These are phyloP conservation scores for Galendromus occidentalis DNA, from an alignment of 1,140 invertebrate species.

Conservation along the genomic window DNA sequence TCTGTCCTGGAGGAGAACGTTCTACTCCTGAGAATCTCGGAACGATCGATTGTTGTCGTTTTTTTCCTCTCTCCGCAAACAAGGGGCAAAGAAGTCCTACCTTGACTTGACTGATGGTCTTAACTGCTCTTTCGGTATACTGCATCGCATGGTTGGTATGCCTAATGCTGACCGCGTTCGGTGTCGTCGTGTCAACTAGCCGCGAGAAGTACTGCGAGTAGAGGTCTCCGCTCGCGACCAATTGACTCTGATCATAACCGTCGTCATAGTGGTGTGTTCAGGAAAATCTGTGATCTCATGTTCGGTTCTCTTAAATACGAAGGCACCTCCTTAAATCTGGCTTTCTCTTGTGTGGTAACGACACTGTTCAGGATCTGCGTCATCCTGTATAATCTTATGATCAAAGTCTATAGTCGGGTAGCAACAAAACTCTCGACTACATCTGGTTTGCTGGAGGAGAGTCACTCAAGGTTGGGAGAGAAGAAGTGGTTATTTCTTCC, in stretches of 20 bases:
- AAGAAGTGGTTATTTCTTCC: background rate
- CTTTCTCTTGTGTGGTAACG: background rate
- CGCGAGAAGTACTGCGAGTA: background rate
- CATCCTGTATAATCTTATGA: background rate
- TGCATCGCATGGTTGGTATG: background rate
- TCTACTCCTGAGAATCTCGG: too few relatives aligned
- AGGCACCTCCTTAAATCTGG: conserved; percentile 10
- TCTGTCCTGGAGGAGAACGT: too few relatives aligned
- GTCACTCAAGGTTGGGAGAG: background rate
- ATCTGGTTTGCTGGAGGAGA: background rate
- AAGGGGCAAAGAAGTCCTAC: background rate
- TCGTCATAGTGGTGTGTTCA: conserved; percentile 12
- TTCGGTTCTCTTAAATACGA: background rate
- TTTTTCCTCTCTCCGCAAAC: too few relatives aligned
- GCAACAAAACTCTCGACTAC: background rate
- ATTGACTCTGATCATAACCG: conserved; percentile 10
- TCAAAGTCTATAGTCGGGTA: background rate
- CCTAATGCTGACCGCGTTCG: background rate
- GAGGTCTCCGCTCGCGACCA: background rate
- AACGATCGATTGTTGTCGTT: too few relatives aligned
- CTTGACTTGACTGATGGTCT: background rate
- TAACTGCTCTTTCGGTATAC: background rate
- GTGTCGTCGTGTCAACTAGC: background rate
- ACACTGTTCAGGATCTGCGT: background rate
- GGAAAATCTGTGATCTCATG: background rate